phyloP scores from a whole-genome alignment of 2,797 vertebrate genomes.

The Helostoma temminkii region DNA sequence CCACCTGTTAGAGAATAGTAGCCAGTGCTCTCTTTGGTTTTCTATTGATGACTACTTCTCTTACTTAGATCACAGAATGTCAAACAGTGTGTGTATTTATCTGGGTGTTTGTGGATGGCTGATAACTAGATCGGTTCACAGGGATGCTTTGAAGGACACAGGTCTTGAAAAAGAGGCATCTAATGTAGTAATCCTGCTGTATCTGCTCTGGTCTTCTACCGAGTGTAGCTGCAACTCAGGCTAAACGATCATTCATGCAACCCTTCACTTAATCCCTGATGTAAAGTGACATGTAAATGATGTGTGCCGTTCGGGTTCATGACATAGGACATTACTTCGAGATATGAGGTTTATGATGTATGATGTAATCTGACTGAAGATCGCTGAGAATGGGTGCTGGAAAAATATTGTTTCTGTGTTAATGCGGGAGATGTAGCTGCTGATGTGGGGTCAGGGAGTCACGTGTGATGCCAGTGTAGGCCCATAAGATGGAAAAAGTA shows the following conservation, averaged over 20 bases:
- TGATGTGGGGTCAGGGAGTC: conserved; percentile 11
- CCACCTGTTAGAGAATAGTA: conserved; percentile 51
- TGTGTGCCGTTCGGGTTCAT: conserved; percentile 6
- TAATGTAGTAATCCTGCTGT: conserved; percentile 34
- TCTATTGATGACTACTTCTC: conserved; percentile 23
- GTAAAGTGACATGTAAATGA: conserved; percentile 6
- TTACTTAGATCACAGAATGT: conserved; percentile 33
- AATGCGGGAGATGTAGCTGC: not conserved
- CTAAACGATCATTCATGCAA: conserved; percentile 12
- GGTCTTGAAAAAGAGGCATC: no score
- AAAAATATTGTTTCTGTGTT: not conserved
- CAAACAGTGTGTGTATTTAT: conserved; percentile 38
- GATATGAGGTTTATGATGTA: not conserved
- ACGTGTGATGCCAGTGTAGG: conserved; percentile 6
- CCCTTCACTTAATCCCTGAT: conserved; percentile 9
- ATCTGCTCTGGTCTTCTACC: no score
- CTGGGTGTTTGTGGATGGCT: conserved; percentile 47
- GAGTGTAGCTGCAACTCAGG: conserved; percentile 2
- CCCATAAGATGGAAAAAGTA: not conserved
- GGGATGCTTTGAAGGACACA: no score
- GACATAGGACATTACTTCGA: not conserved
- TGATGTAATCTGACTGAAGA: not conserved
- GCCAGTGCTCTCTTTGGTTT: conserved; percentile 35
- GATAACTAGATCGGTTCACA: no score
- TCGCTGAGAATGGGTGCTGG: no score